Conservation (phyloP, 1,140 invertebrate species). For the Brachionus koreanus region DNA sequence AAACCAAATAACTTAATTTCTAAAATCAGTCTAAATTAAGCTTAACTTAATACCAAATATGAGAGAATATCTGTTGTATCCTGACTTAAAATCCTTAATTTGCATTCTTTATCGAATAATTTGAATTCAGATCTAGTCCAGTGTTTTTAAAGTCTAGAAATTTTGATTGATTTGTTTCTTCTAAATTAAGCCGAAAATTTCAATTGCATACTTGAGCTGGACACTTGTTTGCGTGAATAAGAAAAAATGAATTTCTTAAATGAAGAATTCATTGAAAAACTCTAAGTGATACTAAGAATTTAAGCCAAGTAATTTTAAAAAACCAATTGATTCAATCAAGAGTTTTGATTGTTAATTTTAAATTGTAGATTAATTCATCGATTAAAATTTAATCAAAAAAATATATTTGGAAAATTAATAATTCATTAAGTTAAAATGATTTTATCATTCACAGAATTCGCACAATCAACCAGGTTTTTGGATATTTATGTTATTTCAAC, state of each 20-base stretch:
- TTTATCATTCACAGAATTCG: background rate
- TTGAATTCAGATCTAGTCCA: background rate
- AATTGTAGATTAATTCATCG: constrained; percentile 2
- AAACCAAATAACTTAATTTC: constrained; percentile 12
- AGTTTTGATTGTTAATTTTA: background rate
- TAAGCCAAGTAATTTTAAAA: background rate
- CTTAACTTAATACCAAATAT: background rate
- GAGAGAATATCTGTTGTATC: constrained; percentile 2
- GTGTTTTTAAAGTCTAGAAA: background rate
- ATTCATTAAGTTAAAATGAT: background rate
- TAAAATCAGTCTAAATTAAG: constrained; percentile 12
- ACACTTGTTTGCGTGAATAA: background rate
- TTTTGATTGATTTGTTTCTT: background rate
- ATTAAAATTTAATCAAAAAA: constrained; percentile 11
- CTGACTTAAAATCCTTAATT: constrained; percentile 18
- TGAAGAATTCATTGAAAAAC: background rate
- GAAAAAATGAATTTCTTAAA: background rate
- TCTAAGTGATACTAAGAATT: background rate
- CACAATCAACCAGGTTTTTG: background rate
- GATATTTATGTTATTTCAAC: background rate
- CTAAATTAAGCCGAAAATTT: background rate
- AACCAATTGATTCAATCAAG: background rate
- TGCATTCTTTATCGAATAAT: constrained; percentile 2
- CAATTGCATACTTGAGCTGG: background rate
- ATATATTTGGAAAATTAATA: background rate